These are phyloP conservation scores for Ostrea denselamellosa DNA, from an alignment of 1,140 invertebrate genomes.

Conservation along the genomic window DNA sequence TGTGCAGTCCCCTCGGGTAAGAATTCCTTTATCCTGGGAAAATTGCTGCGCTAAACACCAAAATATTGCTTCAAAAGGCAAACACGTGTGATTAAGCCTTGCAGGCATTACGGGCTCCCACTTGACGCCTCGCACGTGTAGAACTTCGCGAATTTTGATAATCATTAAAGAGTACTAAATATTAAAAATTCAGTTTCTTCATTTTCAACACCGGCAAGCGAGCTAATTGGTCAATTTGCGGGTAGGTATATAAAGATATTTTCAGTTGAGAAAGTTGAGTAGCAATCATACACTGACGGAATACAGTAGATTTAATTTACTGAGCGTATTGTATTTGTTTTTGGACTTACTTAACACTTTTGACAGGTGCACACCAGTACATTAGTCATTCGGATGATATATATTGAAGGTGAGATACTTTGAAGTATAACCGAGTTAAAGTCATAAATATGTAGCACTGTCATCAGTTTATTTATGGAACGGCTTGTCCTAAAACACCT, in stretches of 20 bases:
- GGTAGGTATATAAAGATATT: not conserved
- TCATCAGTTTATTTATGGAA: slow-evolving; percentile 17
- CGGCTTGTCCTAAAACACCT: slow-evolving; percentile 26
- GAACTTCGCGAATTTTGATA: slow-evolving; percentile 20
- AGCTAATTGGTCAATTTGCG: slow-evolving; percentile 10
- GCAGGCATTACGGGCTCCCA: not conserved
- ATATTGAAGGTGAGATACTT: slow-evolving; percentile 6
- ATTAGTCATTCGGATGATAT: slow-evolving; percentile 9
- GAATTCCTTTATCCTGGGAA: not conserved
- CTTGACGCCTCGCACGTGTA: not conserved
- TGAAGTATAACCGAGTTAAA: slow-evolving; percentile 23
- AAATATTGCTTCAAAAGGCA: slow-evolving; percentile 32
- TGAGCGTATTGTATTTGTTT: not conserved
- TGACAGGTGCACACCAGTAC: not conserved
- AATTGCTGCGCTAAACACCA: not conserved
- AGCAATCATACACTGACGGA: not conserved
- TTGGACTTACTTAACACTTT: not conserved
- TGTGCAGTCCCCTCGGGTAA: not conserved
- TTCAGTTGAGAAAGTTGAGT: not conserved
- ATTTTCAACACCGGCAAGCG: not conserved
- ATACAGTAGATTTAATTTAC: not conserved
- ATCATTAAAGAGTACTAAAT: not conserved
- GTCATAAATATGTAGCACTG: slow-evolving; percentile 20
- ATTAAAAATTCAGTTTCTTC: slow-evolving; percentile 13
- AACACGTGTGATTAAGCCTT: not conserved